Conservation (phyloP, 1,140 invertebrate species). For the Aphelenchoides fujianensis region DNA sequence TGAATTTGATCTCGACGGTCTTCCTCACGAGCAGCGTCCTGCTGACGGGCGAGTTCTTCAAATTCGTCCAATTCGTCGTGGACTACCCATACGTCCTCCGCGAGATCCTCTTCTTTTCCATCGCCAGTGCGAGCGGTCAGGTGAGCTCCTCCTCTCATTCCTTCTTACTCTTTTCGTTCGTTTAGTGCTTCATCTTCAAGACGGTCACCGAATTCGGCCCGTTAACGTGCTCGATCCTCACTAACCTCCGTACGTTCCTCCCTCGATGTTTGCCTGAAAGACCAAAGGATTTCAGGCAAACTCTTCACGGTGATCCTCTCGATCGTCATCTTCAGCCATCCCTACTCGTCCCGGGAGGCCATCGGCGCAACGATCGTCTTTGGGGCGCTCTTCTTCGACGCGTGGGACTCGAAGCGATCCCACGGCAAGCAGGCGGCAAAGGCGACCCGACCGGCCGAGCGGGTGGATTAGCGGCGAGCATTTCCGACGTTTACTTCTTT, state of each 20-base stretch:
- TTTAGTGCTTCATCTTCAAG: conserved; percentile 85
- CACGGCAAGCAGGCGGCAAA: no score
- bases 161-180: no score
- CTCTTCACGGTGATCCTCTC: conserved; percentile 94
- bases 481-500: no score
- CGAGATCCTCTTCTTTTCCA: conserved; percentile 74
- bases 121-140: conserved; percentile 85
- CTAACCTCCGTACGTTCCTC: conserved; percentile 65
- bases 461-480: no score
- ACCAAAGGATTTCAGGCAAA: no score
- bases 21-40: conserved; percentile 64
- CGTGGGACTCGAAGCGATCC: conserved; percentile 38
- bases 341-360: conserved; percentile 78
- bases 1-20: conserved; percentile 82
- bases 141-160: no score
- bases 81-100: conserved; percentile 75
- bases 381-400: conserved; percentile 65
- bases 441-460: no score
- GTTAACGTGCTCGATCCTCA: conserved; percentile 79
- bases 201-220: conserved; percentile 90
- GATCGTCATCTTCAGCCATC: conserved; percentile 88
- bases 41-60: conserved; percentile 73
- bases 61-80: conserved; percentile 77
- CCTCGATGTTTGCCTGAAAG: no score
- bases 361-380: conserved; percentile 84